Conservation (phyloP, 2,888 invertebrate species). For the Pseudococcus jackbeardsleyi region DNA sequence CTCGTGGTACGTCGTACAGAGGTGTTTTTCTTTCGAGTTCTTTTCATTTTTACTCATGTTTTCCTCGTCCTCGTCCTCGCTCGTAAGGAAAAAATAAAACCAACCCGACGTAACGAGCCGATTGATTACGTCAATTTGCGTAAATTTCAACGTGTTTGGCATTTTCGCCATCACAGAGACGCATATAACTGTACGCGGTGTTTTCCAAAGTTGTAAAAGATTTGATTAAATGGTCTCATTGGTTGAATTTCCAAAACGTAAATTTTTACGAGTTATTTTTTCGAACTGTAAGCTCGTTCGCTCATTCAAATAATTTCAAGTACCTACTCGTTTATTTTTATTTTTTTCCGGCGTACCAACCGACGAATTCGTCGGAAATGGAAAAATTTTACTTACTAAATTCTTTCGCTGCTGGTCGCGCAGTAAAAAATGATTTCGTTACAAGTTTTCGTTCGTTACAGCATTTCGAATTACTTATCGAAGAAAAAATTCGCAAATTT, state of each 20-base stretch:
- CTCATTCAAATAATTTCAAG: conserved; percentile 30
- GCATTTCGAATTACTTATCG: neutral
- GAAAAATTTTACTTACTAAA: neutral
- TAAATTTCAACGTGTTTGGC: neutral
- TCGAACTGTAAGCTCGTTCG: neutral
- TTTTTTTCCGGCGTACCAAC: conserved; percentile 27
- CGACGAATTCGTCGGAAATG: conserved; percentile 17
- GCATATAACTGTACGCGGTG: neutral
- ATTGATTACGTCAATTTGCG: conserved; percentile 12
- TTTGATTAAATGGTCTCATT: conserved; percentile 19
- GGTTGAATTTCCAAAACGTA: conserved; percentile 9
- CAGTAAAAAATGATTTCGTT: neutral
- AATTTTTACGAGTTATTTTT: conserved; percentile 37
- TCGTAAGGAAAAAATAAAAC: neutral
- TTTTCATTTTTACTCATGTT: neutral
- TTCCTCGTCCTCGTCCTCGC: neutral
- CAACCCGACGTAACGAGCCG: neutral
- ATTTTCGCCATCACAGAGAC: too few relatives aligned
- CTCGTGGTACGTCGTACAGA: neutral
- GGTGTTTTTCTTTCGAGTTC: neutral
- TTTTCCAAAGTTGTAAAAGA: conserved; percentile 4
- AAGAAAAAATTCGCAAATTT: conserved; percentile 1
- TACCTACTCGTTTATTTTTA: conserved; percentile 33
- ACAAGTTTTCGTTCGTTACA: neutral
- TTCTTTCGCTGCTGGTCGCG: neutral